phyloP scores from a whole-genome alignment of 2,797 vertebrate genomes.

The Urocyon cinereoargenteus region DNA sequence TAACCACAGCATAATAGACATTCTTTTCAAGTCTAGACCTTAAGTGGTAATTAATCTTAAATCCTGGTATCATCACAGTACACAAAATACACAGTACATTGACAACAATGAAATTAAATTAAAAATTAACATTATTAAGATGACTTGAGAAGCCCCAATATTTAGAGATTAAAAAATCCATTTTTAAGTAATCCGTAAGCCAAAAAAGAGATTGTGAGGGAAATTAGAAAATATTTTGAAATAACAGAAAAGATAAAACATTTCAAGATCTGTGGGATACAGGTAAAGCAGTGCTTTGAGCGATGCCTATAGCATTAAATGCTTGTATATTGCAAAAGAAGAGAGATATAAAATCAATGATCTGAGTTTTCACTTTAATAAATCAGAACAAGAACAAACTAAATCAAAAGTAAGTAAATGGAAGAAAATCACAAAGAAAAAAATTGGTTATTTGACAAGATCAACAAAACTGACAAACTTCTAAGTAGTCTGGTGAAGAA shows the following conservation, averaged over 20 bases:
- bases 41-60: not conserved
- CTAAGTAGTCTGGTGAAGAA: not conserved
- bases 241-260: not conserved
- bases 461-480: not conserved
- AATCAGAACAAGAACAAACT: not conserved
- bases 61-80: not conserved
- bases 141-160: not conserved
- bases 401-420: slow-evolving; percentile 29
- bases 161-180: not conserved
- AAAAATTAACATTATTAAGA: not conserved
- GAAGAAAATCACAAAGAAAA: not conserved
- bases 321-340: not conserved
- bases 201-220: not conserved
- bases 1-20: not conserved
- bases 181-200: not conserved
- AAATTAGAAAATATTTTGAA: not conserved
- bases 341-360: not conserved
- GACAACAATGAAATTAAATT: not conserved
- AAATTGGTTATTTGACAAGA: slow-evolving; percentile 9
- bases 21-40: not conserved
- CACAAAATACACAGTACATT: not conserved
- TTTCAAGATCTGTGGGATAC: not conserved
- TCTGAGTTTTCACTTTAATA: not conserved
- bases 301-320: not conserved
- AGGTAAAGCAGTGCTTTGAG: not conserved